phyloP scores from a whole-genome alignment of 2,797 vertebrate genomes.

The Podarcis lilfordi region DNA sequence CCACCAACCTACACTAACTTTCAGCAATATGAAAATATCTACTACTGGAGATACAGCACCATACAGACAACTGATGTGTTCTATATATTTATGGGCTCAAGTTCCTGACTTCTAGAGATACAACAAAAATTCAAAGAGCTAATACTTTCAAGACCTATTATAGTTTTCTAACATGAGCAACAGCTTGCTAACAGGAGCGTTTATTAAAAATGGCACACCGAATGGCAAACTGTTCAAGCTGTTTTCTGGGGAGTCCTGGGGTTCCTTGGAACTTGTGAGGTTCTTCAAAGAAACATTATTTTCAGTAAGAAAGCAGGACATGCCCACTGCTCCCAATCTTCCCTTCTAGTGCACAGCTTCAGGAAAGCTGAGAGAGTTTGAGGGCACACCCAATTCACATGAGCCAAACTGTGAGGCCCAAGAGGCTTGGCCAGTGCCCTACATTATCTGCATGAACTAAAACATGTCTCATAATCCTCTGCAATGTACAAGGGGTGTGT shows the following conservation, averaged over 20 bases:
- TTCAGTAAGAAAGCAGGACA: background rate
- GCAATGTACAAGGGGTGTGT: background rate
- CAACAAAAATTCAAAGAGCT: background rate
- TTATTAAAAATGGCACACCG: background rate
- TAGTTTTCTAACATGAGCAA: background rate
- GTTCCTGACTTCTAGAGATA: background rate
- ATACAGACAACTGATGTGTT: background rate
- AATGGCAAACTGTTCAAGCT: background rate
- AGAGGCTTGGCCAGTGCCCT: background rate
- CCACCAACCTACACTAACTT: background rate
- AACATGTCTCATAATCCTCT: background rate
- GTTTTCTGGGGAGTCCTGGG: background rate
- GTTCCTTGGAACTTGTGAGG: background rate
- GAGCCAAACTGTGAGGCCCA: background rate
- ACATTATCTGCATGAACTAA: background rate
- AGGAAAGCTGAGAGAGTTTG: background rate
- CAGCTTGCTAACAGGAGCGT: background rate
- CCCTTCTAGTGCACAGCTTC: background rate
- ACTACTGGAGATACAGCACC: background rate
- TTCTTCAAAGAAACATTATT: no score
- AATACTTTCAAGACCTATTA: background rate
- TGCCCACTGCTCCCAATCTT: background rate
- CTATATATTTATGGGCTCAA: background rate
- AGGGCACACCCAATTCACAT: background rate
- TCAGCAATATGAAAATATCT: background rate